Percentiles rank a stretch among this genome's conserved stretches.
Evolutionary conservation across 2,113 vertebrate species (phyloP).

Genomic region (Prolemur simus): DNA sequence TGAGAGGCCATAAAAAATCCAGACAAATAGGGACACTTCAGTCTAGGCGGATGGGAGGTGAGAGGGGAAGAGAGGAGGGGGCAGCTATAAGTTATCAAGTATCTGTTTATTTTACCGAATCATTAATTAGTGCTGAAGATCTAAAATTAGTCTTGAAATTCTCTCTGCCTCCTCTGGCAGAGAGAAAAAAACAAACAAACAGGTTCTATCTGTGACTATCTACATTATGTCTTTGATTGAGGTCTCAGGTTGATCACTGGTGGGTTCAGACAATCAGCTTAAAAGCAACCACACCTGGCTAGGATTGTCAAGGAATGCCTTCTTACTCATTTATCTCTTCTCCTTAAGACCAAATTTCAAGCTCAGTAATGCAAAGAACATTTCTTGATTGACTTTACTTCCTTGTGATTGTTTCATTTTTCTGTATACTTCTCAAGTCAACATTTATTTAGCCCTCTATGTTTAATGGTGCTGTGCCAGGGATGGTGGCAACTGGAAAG

Average conservation of each 20-base stretch:
- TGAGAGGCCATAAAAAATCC: neutral
- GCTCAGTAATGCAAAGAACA: neutral
- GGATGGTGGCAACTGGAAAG: neutral
- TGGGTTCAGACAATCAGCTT: neutral
- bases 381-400: neutral
- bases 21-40: neutral
- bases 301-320: neutral
- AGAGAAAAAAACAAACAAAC: neutral
- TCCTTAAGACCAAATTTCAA: neutral
- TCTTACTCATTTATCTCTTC: neutral
- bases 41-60: neutral
- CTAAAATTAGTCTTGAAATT: neutral
- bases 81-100: neutral
- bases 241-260: neutral
- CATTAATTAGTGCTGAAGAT: conserved; percentile 2
- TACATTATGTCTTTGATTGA: neutral
- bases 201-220: neutral
- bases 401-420: neutral
- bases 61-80: neutral
- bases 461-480: neutral
- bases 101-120: neutral
- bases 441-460: neutral
- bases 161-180: neutral
- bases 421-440: neutral
- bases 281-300: neutral